Evolutionary conservation across 53 echinoderm and acorn worm species (phyloP).

Genomic region (Holothuria leucospilota): DNA sequence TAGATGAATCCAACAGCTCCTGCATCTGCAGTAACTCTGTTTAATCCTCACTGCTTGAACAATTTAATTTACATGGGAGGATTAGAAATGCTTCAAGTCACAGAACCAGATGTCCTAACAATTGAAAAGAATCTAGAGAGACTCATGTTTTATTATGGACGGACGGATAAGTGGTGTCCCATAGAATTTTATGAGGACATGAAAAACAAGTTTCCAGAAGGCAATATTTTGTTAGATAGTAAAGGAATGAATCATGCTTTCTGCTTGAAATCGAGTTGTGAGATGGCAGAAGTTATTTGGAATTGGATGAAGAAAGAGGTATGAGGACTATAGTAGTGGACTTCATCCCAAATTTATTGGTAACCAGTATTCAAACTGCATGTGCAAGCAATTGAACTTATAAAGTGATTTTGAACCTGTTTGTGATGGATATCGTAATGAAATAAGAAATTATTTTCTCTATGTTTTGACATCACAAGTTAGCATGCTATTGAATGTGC

Average conservation of each 20-base stretch:
- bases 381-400: no score
- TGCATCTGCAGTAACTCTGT: slow-evolving; percentile 61
- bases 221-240: slow-evolving; percentile 80
- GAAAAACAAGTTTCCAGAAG: slow-evolving; percentile 78
- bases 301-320: slow-evolving; percentile 73
- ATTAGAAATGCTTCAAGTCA: slow-evolving; percentile 86
- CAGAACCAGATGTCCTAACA: slow-evolving; percentile 64
- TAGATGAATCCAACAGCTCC: slow-evolving; percentile 37
- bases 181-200: slow-evolving; percentile 76
- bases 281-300: slow-evolving; percentile 93
- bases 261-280: slow-evolving; percentile 79
- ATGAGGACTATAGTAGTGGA: background rate
- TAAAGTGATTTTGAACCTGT: no score
- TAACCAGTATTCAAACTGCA: no score
- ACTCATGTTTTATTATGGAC: slow-evolving; percentile 88
- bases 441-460: no score
- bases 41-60: slow-evolving; percentile 74
- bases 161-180: slow-evolving; percentile 89
- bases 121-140: slow-evolving; percentile 72
- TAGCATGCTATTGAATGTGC: no score
- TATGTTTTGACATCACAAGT: no score
- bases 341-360: no score
- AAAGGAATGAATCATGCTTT: slow-evolving; percentile 86
- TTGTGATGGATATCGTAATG: no score
- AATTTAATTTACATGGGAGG: slow-evolving; percentile 84